These are phyloP conservation scores for Folsomia candida DNA, from an alignment of 2,888 invertebrate genomes.

Conservation along the genomic window DNA sequence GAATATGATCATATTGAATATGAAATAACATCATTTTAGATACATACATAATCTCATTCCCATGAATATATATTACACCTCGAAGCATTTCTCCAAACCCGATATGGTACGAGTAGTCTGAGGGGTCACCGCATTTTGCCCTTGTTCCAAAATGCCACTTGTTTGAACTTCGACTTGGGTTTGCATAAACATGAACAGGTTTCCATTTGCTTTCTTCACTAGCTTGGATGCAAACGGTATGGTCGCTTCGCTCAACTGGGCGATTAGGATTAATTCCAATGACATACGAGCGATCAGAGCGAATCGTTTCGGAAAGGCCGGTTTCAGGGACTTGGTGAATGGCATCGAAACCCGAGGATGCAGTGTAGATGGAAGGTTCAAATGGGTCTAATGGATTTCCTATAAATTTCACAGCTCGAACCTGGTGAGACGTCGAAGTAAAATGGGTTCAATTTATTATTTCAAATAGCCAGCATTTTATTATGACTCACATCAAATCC, in stretches of 20 bases:
- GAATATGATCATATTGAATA: too few species aligned
- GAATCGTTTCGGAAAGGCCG: slow-evolving; percentile 8
- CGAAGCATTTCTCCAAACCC: slow-evolving; percentile 23
- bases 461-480: too few species aligned
- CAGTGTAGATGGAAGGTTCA: slow-evolving; percentile 19
- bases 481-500: slow-evolving; percentile 19
- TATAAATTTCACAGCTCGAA: slow-evolving; percentile 24
- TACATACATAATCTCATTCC: too few species aligned
- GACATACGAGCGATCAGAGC: slow-evolving; percentile 4
- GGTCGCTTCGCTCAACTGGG: slow-evolving; percentile 19
- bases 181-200: slow-evolving; percentile 23
- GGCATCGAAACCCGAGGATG: slow-evolving; percentile 14
- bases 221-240: slow-evolving; percentile 19
- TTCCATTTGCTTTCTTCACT: slow-evolving; percentile 4
- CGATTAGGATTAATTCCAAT: slow-evolving; percentile 29
- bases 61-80: too few species aligned
- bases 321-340: slow-evolving; percentile 15
- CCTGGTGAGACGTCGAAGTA: background rate
- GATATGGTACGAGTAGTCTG: slow-evolving; percentile 18
- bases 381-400: slow-evolving; percentile 28
- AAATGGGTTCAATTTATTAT: background rate
- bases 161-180: slow-evolving; percentile 13
- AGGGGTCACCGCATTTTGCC: slow-evolving; percentile 3
- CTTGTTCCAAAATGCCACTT: slow-evolving; percentile 15
- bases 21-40: too few species aligned